Base-by-base conservation (phyloP, 2,113 vertebrate genomes). In the Psettodes erumei region DNA sequence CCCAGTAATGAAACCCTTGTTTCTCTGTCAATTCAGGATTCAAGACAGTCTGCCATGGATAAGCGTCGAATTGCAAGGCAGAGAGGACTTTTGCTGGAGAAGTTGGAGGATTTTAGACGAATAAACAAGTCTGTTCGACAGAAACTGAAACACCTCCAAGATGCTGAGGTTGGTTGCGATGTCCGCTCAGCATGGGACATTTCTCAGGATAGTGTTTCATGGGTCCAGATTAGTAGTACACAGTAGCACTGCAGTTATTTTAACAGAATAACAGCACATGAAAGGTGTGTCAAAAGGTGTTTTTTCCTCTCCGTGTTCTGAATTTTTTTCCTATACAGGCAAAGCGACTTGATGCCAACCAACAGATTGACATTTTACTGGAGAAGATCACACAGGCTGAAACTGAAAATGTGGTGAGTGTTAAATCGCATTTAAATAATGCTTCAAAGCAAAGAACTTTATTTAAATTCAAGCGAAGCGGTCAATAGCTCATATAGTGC, bases 321-420 rank as follows among this genome's bases (percentile, higher is more conserved):
- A 6, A 43, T 4, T 27, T 48, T 13, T 19, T 66, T 51, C 59
- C 1, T 12, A 11, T 37, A 8, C 4, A 94, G 94, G 50, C 38
- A 37, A 28, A 71, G 77, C 81, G 54, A 68, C 62, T 81, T 15
- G 60, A 90, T 60, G 54, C 82, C 4, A 71, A 88, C 42, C 77
- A 65, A 81, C 90, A 88, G 23, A 80, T 88, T 50, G 87, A 91
- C 8, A 58, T 66, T 25, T 91, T 95, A 79, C 71, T 89, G 58
- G 84, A 93, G 59, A 95, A 92, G 71, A 86, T 97, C 84, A 87
- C 62, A 66, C 89, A 94, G 86, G 92, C 83, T 7, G 93, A 96
- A 86, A 88, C 51, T 81, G 94, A 94, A 88, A 96, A 95, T 86
- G 59, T 62, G 83, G 96, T 96, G 82, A 94, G 92, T 90, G 55